Conservation (phyloP, 2,888 invertebrate species). For the Sylvicola cinctus region DNA sequence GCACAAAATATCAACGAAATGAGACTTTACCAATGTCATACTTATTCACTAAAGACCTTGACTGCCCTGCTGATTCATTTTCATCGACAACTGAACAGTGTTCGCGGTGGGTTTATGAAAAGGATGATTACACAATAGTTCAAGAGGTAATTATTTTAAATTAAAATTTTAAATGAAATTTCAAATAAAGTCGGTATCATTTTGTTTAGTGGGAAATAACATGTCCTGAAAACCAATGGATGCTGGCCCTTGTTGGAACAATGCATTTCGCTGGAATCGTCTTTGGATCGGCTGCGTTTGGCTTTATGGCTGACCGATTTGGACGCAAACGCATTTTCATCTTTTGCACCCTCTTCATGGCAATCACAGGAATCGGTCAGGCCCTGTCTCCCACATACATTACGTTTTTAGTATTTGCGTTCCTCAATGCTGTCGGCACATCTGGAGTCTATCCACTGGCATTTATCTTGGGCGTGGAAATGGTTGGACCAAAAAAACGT, state of each 20-base stretch:
- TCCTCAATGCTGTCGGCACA: conserved; percentile 37
- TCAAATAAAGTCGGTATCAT: background rate
- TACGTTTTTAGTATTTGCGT: conserved; percentile 30
- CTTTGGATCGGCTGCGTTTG: conserved; percentile 34
- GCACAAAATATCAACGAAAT: conserved; percentile 13
- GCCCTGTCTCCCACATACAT: conserved; percentile 30
- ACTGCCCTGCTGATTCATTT: conserved; percentile 23
- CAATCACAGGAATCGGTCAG: conserved; percentile 32
- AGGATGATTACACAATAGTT: conserved; percentile 31
- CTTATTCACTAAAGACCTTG: background rate
- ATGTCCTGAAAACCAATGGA: conserved; percentile 38
- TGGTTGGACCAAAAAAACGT: conserved; percentile 38
- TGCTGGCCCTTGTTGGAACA: conserved; percentile 36
- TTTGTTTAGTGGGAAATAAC: conserved; percentile 32
- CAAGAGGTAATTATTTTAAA: conserved; percentile 27
- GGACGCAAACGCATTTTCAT: conserved; percentile 37
- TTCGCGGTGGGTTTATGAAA: conserved; percentile 30
- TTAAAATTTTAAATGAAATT: conserved; percentile 1
- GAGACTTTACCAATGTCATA: conserved; percentile 10
- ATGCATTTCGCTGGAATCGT: conserved; percentile 41
- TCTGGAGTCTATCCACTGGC: conserved; percentile 37
- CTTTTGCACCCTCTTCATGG: conserved; percentile 33
- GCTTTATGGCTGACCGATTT: conserved; percentile 38
- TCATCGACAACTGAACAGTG: conserved; percentile 22
- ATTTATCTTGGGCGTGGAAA: conserved; percentile 38